Evolutionary conservation across 2,113 vertebrate genomes (phyloP), one percentile per base, ranked within the genome.

Genomic region (Seriola aureovittata): DNA sequence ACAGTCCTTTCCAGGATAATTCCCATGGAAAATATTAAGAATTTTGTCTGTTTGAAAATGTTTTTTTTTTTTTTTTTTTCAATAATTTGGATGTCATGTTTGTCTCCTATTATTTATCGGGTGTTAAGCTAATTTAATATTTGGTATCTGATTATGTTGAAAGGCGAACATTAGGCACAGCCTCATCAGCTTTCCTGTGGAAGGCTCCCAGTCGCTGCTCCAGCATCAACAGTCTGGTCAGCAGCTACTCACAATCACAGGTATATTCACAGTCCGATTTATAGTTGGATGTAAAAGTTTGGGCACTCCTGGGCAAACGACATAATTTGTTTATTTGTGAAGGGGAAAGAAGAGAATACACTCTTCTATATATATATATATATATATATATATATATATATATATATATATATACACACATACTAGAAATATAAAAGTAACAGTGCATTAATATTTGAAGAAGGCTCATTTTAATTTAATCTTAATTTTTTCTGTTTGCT

Each of bases 181-280:
- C 93, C 84, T 95, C 97, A 52, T 81, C 96, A 38, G 92, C 95
- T 1, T 95, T 95, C 71, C 55, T 95, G 44, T 99, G 98, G 97
- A 97, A 93, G 65, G 94, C 97, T 55, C 98, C 97, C 48, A 99
- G 97, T 92, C 96, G 97, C 58, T 98, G 97, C 91, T 99, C 98
- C 90, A 99, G 98, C 82, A 94, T 98, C 94, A 98, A 95, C 95
- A 99, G 98, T 64, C 92, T 99, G 75, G 94, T 97, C 71, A 97
- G 97, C 96, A 96, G 64, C 88, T 97, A 96, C 90, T 93, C 97
- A 70, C 88, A 88, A n/a, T 58, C 83, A 55, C 88, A 91, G 90
- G 92, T 92, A 86, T 71, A 66, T 50, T 6, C 68, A 55, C 5
- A 17, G 8, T 6, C 8, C n/a, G 4, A 52, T 21, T 36, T 17